Evolutionary conservation across 2,888 invertebrate genomes (phyloP).

Genomic region (Panzeria rudis): DNA sequence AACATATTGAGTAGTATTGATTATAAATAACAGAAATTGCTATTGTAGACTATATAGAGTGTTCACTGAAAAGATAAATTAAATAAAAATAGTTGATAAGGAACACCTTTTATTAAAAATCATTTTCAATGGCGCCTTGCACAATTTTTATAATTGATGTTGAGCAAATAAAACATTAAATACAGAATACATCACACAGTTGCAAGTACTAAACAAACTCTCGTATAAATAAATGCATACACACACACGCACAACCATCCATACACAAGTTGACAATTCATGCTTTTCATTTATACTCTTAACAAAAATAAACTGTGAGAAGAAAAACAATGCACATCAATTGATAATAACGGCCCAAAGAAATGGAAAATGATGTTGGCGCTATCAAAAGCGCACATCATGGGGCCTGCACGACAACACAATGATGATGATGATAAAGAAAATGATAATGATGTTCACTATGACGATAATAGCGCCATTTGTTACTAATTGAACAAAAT

Average conservation of each 20-base stretch:
- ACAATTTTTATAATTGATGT: constrained; percentile 25
- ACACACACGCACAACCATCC: not conserved
- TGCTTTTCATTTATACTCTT: constrained; percentile 28
- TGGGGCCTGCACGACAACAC: not conserved
- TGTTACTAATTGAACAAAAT: constrained; percentile 62
- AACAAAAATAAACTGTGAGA: not conserved
- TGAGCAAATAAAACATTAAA: constrained; percentile 27
- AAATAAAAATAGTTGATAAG: not conserved
- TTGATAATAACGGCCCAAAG: constrained; percentile 39
- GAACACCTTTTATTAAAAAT: not conserved
- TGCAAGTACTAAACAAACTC: not conserved
- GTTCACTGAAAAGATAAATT: not conserved
- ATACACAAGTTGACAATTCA: constrained; percentile 11
- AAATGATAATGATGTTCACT: constrained; percentile 10
- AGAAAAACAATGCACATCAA: constrained; percentile 64
- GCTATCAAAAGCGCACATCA: constrained; percentile 32
- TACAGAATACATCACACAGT: not conserved
- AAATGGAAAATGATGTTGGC: constrained; percentile 39
- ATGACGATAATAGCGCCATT: constrained; percentile 55
- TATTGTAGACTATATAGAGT: no score
- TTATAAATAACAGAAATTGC: no score
- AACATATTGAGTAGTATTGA: no score
- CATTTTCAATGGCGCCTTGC: constrained; percentile 2
- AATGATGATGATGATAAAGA: constrained; percentile 14
- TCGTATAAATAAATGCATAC: not conserved